Conservation (phyloP, 2,113 vertebrate species). For the Sebastes fasciatus region DNA sequence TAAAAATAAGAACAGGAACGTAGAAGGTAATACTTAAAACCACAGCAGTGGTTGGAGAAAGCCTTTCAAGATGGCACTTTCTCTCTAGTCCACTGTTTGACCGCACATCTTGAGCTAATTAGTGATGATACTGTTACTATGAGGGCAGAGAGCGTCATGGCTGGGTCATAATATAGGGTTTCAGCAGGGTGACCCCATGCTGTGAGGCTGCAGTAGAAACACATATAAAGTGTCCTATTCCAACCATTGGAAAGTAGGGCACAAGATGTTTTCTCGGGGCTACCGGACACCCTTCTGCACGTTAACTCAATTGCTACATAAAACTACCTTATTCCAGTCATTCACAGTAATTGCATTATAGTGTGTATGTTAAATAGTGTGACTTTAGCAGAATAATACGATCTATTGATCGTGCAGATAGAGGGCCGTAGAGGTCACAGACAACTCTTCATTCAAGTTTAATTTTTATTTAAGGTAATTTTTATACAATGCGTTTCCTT, state of each 20-base stretch:
- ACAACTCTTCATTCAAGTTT: background rate
- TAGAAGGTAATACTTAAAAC: background rate
- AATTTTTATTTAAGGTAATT: background rate
- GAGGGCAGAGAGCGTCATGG: slow-evolving; percentile 28
- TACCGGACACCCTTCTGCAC: background rate
- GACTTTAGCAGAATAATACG: background rate
- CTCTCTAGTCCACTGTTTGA: slow-evolving; percentile 8
- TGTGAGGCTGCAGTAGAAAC: slow-evolving; percentile 25
- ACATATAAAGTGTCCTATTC: background rate
- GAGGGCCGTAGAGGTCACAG: background rate
- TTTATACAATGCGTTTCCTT: slow-evolving; percentile 16
- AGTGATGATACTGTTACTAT: slow-evolving; percentile 17
- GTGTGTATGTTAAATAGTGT: background rate
- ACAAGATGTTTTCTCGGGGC: background rate
- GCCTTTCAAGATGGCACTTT: background rate
- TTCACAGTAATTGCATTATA: background rate
- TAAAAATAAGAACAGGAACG: background rate
- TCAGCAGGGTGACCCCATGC: slow-evolving; percentile 18
- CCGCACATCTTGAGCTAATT: slow-evolving; percentile 52
- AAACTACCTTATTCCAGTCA: background rate
- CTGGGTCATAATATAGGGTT: slow-evolving; percentile 35
- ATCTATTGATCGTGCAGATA: background rate
- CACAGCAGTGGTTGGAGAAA: background rate
- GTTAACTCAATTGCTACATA: background rate
- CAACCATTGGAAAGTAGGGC: slow-evolving; percentile 23